Conservation (phyloP, 2,113 vertebrate species). For the Nothobranchius kuhntae region DNA sequence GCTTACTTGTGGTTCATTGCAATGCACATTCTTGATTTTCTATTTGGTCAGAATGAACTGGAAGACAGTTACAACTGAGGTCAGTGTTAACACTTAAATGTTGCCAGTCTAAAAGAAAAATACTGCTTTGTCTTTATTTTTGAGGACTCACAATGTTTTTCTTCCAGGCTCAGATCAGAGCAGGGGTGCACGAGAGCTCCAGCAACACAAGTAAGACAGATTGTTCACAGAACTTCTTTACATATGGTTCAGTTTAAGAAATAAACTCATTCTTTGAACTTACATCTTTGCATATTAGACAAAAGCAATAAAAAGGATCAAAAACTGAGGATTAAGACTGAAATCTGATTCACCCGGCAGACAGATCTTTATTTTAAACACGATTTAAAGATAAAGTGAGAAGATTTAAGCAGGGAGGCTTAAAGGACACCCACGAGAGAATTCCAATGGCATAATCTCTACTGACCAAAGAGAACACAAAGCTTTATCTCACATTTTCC, state of each 20-base stretch:
- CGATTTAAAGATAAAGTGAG: too few species aligned
- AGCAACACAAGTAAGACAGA: slow-evolving; percentile 53
- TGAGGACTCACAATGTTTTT: slow-evolving; percentile 5
- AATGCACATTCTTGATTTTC: slow-evolving; percentile 73
- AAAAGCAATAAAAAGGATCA: too few species aligned
- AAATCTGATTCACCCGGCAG: too few species aligned
- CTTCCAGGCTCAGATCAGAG: slow-evolving; percentile 74
- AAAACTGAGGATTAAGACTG: too few species aligned
- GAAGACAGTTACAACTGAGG: slow-evolving; percentile 83
- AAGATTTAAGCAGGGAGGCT: too few species aligned
- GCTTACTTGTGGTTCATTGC: slow-evolving; percentile 75
- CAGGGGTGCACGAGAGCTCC: slow-evolving; percentile 39
- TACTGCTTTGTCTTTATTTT: not conserved
- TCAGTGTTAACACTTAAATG: slow-evolving; percentile 46
- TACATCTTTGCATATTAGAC: not conserved
- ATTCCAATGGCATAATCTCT: too few species aligned
- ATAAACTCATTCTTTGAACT: not conserved
- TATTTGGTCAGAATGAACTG: slow-evolving; percentile 82
- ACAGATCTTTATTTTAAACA: too few species aligned
- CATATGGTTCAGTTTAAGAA: not conserved
- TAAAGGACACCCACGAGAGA: too few species aligned
- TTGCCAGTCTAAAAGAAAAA: not conserved
- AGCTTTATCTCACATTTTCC: too few species aligned
- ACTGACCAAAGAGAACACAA: too few species aligned
- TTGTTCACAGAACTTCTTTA: not conserved